Percentiles rank a stretch among this genome's conserved stretches.
Evolutionary conservation across 2,888 invertebrate genomes (phyloP).

Genomic region (Calliphora vomitoria): DNA sequence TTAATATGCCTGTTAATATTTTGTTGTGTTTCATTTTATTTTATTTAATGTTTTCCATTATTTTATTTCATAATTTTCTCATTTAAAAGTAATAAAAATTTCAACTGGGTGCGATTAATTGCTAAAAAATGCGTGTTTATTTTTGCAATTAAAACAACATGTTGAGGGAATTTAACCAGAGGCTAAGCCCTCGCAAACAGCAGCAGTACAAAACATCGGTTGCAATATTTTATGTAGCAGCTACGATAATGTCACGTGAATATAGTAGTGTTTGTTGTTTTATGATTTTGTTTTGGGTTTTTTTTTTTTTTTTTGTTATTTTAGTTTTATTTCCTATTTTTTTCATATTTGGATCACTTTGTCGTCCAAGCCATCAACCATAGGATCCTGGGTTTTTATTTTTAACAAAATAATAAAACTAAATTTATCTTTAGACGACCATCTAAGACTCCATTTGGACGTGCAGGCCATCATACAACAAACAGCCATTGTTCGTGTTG

Average conservation of each 20-base stretch:
- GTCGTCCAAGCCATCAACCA: conserved; percentile 26
- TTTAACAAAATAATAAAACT: conserved; percentile 18
- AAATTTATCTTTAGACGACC: conserved; percentile 63
- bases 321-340: conserved; percentile 4
- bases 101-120: conserved; percentile 74
- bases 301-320: neutral
- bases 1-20: conserved; percentile 18
- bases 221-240: conserved; percentile 14
- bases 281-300: conserved; percentile 16
- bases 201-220: neutral
- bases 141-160: conserved; percentile 75
- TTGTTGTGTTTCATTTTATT: conserved; percentile 54
- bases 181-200: conserved; percentile 31
- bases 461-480: conserved; percentile 31
- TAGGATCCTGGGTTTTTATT: conserved; percentile 41
- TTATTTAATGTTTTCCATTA: conserved; percentile 57
- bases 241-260: conserved; percentile 64
- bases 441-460: conserved; percentile 52
- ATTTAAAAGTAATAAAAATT: conserved; percentile 72
- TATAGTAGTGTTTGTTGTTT: conserved; percentile 40
- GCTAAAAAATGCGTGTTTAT: conserved; percentile 76
- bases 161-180: conserved; percentile 57
- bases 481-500: conserved; percentile 72
- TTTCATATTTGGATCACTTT: conserved; percentile 14
- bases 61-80: conserved; percentile 71